These are phyloP conservation scores for Myopa testacea DNA, from an alignment of 2,888 invertebrate genomes.

Conservation along the genomic window DNA sequence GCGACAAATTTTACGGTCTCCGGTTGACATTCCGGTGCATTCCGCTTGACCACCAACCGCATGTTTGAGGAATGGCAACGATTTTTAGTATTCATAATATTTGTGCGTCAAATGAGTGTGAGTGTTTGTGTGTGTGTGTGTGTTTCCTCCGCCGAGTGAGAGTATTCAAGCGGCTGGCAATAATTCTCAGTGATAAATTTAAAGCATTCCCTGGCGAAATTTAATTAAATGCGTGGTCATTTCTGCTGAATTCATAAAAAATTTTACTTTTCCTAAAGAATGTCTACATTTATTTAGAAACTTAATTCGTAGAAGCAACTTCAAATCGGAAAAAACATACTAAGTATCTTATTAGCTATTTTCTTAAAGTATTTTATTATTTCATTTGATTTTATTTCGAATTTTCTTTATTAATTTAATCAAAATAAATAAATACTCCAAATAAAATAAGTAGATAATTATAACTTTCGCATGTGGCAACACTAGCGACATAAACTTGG, in stretches of 20 bases:
- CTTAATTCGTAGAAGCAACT: no score
- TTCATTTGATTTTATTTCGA: no score
- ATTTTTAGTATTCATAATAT: neutral
- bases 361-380: no score
- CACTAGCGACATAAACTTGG: neutral
- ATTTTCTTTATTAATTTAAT: no score
- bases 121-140: neutral
- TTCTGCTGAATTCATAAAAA: neutral
- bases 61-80: neutral
- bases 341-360: no score
- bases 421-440: no score
- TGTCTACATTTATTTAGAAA: neutral
- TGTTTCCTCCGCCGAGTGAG: no score
- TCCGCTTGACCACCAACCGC: slow-evolving; percentile 5
- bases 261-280: neutral
- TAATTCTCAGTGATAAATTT: neutral
- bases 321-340: no score
- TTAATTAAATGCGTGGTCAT: slow-evolving; percentile 3
- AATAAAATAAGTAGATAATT: neutral
- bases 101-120: neutral
- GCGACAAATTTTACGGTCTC: slow-evolving; percentile 22
- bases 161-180: neutral
- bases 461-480: neutral
- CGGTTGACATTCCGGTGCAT: slow-evolving; percentile 17
- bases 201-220: neutral